Conservation (phyloP, 1,140 invertebrate genomes). For the Argopecten irradians region DNA sequence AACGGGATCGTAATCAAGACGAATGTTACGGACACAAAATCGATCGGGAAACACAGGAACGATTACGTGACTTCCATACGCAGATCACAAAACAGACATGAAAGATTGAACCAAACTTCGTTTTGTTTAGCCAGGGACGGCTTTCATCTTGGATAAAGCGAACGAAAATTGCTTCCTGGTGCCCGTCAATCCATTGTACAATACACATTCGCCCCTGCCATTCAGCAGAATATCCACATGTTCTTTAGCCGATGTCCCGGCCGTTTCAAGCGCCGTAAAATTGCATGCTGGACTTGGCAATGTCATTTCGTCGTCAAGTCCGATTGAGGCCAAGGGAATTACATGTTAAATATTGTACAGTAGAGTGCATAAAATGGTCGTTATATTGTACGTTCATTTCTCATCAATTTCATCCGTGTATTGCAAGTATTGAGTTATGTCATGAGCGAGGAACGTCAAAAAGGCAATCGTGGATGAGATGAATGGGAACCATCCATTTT, state of each 20-base stretch:
- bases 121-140: neutral
- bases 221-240: neutral
- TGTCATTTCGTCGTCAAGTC: neutral
- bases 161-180: neutral
- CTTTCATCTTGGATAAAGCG: neutral
- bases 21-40: conserved; percentile 4
- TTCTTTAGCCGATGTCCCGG: neutral
- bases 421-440: neutral
- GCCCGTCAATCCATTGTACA: neutral
- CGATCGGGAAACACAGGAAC: neutral
- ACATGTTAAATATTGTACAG: neutral
- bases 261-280: neutral
- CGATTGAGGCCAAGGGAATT: neutral
- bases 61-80: neutral
- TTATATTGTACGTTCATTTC: neutral
- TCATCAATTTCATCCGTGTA: neutral
- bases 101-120: neutral
- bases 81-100: neutral
- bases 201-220: neutral
- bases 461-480: neutral
- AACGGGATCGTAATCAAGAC: neutral
- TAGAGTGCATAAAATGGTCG: neutral
- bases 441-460: neutral
- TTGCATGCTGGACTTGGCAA: neutral
- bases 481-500: too few relatives aligned